Conservation (phyloP, 2,797 vertebrate genomes). For the Propithecus perrieri region DNA sequence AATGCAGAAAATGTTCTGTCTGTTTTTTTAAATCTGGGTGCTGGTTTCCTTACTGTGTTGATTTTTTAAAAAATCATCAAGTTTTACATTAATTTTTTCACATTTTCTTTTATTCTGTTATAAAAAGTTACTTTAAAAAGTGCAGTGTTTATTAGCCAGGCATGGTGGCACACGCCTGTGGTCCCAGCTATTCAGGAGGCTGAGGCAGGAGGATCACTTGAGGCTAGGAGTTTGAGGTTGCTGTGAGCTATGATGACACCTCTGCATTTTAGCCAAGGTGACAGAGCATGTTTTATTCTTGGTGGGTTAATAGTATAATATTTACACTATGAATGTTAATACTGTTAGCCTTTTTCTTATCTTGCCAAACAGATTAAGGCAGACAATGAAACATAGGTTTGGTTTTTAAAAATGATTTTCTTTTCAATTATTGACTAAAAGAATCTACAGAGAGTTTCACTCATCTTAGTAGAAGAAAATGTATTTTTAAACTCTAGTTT, state of each 20-base stretch:
- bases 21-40: background rate
- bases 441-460: background rate
- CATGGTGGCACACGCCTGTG: no score
- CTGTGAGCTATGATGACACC: no score
- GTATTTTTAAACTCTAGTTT: conserved; percentile 40
- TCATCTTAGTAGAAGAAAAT: background rate
- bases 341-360: background rate
- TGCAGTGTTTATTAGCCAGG: no score
- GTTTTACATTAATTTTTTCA: background rate
- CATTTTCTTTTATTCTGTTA: background rate
- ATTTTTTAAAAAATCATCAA: background rate
- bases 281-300: background rate
- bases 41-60: background rate
- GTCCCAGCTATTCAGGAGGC: no score
- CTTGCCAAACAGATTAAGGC: background rate
- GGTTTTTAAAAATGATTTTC: background rate
- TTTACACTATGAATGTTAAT: background rate
- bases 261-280: no score
- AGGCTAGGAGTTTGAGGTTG: no score
- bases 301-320: background rate
- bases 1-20: background rate
- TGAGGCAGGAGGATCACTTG: no score
- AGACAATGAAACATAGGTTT: background rate
- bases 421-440: conserved; percentile 46
- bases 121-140: no score